A percentile compares a stretch with the other conserved stretches of the same genome.
Conservation (phyloP, 2,797 vertebrate genomes). For the Staurois parvus region DNA sequence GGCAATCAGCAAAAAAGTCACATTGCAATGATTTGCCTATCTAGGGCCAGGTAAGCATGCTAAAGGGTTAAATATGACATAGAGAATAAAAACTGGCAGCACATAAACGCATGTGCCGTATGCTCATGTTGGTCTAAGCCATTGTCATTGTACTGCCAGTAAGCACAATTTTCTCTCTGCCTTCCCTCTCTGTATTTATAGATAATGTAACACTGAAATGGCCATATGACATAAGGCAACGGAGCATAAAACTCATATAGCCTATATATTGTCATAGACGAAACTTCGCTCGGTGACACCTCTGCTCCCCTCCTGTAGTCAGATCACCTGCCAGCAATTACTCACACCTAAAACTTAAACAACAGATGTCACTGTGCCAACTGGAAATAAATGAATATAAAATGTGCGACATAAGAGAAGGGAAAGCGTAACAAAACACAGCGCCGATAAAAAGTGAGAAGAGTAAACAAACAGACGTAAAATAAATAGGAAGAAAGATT, state of each 20-base stretch:
- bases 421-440: constrained; percentile 12
- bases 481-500: constrained; percentile 27
- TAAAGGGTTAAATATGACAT: no score
- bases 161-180: not conserved
- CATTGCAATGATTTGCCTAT: no score
- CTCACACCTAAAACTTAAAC: constrained; percentile 13
- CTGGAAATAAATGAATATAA: constrained; percentile 25
- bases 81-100: no score
- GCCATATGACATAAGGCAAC: not conserved
- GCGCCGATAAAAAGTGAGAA: not conserved
- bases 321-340: constrained; percentile 5
- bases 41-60: no score
- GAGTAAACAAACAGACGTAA: constrained; percentile 16
- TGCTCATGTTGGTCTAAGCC: not conserved
- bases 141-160: not conserved
- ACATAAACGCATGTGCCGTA: no score
- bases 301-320: not conserved
- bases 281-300: not conserved
- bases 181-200: not conserved
- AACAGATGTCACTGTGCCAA: constrained; percentile 12
- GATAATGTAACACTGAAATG: not conserved
- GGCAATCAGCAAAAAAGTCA: no score
- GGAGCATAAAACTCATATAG: not conserved
- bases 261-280: not conserved
- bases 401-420: not conserved